Percentiles rank a stretch among this genome's conserved stretches.
These are phyloP conservation scores for Scaptomyza reducta DNA, from an alignment of 2,888 invertebrate genomes.

Conservation along the genomic window DNA sequence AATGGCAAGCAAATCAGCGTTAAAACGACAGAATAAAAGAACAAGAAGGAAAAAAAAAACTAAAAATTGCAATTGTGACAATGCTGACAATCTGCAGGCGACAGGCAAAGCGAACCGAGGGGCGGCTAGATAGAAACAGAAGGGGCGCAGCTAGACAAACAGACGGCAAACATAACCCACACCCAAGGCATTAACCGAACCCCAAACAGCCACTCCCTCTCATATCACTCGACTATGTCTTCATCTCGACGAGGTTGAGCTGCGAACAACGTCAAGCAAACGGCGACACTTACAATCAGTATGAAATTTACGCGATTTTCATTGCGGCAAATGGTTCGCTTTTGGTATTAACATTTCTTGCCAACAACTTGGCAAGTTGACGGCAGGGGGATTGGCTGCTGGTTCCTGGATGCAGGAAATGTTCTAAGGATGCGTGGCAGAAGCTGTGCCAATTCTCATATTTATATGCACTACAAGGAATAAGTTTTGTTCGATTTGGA, in stretches of 20 bases:
- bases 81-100: conserved; percentile 80
- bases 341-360: conserved; percentile 80
- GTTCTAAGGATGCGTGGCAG: conserved; percentile 41
- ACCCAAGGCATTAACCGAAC: background rate
- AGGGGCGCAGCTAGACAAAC: conserved; percentile 54
- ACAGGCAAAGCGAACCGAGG: conserved; percentile 51
- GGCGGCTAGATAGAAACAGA: conserved; percentile 9
- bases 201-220: background rate
- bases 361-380: conserved; percentile 19
- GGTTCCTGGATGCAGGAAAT: conserved; percentile 34
- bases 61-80: conserved; percentile 78
- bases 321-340: conserved; percentile 79
- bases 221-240: conserved; percentile 34
- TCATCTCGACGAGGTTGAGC: conserved; percentile 37
- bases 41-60: conserved; percentile 15
- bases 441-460: conserved; percentile 70
- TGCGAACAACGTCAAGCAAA: conserved; percentile 63
- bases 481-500: background rate
- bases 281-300: conserved; percentile 80
- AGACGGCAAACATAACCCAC: conserved; percentile 56
- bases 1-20: conserved; percentile 76
- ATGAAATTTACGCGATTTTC: conserved; percentile 80
- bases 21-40: conserved; percentile 32
- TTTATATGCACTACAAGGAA: conserved; percentile 30
- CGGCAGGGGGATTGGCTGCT: background rate